A percentile compares a stretch with the other conserved stretches of the same genome.
Evolutionary conservation across 2,797 vertebrate species (phyloP).

Genomic region (Myripristis murdjan): DNA sequence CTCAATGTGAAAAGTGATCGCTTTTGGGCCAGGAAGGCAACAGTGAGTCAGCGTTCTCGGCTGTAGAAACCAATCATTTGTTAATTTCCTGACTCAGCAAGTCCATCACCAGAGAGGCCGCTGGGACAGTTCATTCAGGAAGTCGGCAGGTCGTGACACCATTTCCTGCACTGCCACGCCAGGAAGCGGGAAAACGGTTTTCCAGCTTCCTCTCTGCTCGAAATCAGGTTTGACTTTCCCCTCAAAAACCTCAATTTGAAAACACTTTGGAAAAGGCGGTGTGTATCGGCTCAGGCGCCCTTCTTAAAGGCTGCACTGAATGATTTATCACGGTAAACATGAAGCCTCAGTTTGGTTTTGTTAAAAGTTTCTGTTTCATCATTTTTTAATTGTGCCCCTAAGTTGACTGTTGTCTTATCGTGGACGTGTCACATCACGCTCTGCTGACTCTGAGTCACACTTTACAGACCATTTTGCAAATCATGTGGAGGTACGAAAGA

Average conservation of each 20-base stretch:
- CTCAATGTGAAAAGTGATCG: neutral
- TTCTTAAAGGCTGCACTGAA: too few species aligned
- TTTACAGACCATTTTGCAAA: too few species aligned
- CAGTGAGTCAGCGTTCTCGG: neutral
- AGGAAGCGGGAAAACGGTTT: constrained; percentile 77
- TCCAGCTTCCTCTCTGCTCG: constrained; percentile 66
- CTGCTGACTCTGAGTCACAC: too few species aligned
- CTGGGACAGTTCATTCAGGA: constrained; percentile 87
- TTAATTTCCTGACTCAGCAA: constrained; percentile 54
- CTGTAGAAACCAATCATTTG: constrained; percentile 30
- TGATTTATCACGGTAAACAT: too few species aligned
- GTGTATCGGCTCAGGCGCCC: too few species aligned
- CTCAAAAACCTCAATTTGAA: constrained; percentile 28
- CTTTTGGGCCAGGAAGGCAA: neutral
- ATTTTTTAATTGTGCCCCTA: too few species aligned
- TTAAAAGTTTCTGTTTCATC: too few species aligned
- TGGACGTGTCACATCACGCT: too few species aligned
- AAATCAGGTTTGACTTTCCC: constrained; percentile 54
- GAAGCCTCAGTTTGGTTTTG: too few species aligned
- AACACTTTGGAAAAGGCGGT: too few species aligned
- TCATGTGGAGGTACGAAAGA: too few species aligned
- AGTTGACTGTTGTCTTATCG: too few species aligned
- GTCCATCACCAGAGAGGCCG: constrained; percentile 52
- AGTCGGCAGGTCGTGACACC: constrained; percentile 85
- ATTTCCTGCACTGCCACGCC: constrained; percentile 82